Conservation (phyloP, 2,888 invertebrate genomes). For the Erannis defoliaria region DNA sequence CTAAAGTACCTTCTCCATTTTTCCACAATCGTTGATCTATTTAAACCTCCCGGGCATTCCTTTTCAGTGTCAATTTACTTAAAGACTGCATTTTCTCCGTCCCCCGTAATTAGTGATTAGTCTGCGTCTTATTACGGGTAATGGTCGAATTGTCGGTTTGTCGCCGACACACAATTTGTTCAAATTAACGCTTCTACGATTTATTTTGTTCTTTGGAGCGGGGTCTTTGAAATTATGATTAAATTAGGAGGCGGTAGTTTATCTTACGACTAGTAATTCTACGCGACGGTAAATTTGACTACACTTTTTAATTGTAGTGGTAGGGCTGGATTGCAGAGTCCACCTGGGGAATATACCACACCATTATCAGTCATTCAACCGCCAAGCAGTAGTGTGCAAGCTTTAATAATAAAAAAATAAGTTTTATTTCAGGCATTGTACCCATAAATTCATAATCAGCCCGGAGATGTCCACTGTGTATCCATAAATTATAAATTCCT, state of each 20-base stretch:
- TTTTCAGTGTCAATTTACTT: constrained; percentile 77
- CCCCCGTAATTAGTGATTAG: constrained; percentile 75
- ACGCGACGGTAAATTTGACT: too few relatives aligned
- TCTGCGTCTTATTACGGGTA: constrained; percentile 73
- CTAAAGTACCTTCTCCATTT: constrained; percentile 45
- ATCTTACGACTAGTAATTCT: too few relatives aligned
- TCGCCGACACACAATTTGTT: constrained; percentile 30
- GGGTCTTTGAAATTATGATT: constrained; percentile 3
- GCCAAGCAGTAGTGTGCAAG: too few relatives aligned
- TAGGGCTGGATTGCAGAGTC: too few relatives aligned
- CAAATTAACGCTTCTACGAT: constrained; percentile 23
- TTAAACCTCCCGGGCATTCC: constrained; percentile 51
- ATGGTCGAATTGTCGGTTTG: constrained; percentile 54
- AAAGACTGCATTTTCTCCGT: constrained; percentile 69
- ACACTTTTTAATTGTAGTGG: too few relatives aligned
- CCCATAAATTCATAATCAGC: too few relatives aligned
- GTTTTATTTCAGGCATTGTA: too few relatives aligned
- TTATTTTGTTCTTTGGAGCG: constrained; percentile 9
- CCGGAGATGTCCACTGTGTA: too few relatives aligned
- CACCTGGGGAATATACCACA: too few relatives aligned
- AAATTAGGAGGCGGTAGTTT: neutral
- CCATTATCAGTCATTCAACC: too few relatives aligned
- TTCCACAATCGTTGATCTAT: constrained; percentile 22
- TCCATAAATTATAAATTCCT: too few relatives aligned
- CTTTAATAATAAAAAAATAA: too few relatives aligned